Conservation (phyloP, 92 coral and sea anemone genomes). For the Phenganax stokvisi region DNA sequence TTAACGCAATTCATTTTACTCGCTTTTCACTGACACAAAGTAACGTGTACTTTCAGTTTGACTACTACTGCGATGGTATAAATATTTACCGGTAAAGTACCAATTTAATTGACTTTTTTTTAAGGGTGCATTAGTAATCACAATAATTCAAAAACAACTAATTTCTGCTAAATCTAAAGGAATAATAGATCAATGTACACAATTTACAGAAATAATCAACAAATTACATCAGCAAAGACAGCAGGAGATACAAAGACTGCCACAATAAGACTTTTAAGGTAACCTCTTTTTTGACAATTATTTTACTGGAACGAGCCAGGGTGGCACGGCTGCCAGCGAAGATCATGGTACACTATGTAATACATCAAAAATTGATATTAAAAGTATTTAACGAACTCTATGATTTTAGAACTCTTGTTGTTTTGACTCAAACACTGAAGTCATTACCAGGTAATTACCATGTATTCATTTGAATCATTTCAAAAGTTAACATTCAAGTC, state of each 20-base stretch:
- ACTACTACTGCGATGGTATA: constrained; percentile 76
- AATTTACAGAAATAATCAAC: constrained; percentile 63
- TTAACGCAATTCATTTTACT: background rate
- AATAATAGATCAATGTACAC: background rate
- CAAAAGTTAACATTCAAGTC: too few relatives aligned
- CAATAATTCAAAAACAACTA: background rate
- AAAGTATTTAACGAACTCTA: background rate
- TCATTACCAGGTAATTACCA: constrained; percentile 81
- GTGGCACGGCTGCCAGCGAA: too few relatives aligned
- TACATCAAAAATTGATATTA: too few relatives aligned
- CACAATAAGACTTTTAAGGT: constrained; percentile 90
- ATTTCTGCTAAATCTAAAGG: background rate
- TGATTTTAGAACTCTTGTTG: constrained; percentile 76
- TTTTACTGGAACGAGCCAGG: too few relatives aligned
- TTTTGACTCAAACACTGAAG: constrained; percentile 85
- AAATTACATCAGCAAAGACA: constrained; percentile 96
- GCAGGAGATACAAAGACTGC: constrained; percentile 94
- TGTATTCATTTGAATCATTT: background rate
- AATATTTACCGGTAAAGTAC: constrained; percentile 71
- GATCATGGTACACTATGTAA: too few relatives aligned
- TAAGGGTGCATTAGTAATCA: background rate
- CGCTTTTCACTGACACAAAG: background rate
- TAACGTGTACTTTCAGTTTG: constrained; percentile 56
- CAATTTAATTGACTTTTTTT: background rate
- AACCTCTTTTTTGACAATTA: background rate